These are phyloP conservation scores for Callimorpha dominula DNA, from an alignment of 2,888 invertebrate genomes.

Conservation along the genomic window DNA sequence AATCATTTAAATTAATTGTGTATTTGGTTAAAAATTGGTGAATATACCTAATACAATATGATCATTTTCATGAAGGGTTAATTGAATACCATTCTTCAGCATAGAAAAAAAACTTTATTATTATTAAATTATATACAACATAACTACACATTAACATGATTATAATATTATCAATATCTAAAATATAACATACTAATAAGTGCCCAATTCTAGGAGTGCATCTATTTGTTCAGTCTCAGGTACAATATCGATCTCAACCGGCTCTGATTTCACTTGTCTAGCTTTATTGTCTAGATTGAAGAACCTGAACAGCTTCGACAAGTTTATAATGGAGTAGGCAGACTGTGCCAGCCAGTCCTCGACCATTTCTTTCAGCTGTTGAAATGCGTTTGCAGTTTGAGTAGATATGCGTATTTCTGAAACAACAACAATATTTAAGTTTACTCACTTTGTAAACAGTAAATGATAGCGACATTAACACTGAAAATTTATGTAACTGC, in stretches of 20 bases:
- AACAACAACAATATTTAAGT: constrained; percentile 48
- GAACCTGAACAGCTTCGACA: constrained; percentile 86
- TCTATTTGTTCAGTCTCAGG: constrained; percentile 83
- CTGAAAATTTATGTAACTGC: too few species aligned
- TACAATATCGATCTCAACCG: constrained; percentile 76
- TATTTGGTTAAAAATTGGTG: too few species aligned
- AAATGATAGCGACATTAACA: not conserved
- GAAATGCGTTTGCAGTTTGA: constrained; percentile 86
- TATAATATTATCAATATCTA: constrained; percentile 26
- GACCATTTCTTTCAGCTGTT: constrained; percentile 88
- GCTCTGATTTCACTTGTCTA: constrained; percentile 64
- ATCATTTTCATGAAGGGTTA: not conserved
- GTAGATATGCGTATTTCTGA: constrained; percentile 84
- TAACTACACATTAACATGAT: constrained; percentile 44
- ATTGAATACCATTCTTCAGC: not conserved
- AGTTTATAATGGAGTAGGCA: constrained; percentile 89
- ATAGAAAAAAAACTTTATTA: constrained; percentile 8
- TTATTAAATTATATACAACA: constrained; percentile 38
- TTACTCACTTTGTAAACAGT: too few species aligned
- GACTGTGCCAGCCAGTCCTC: constrained; percentile 90
- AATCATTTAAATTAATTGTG: too few species aligned
- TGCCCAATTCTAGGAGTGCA: constrained; percentile 79
- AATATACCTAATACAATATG: not conserved
- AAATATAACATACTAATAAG: constrained; percentile 57
- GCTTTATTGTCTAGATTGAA: constrained; percentile 72